These are phyloP conservation scores for Metopolophium dirhodum DNA, from an alignment of 1,140 invertebrate genomes.

Conservation along the genomic window DNA sequence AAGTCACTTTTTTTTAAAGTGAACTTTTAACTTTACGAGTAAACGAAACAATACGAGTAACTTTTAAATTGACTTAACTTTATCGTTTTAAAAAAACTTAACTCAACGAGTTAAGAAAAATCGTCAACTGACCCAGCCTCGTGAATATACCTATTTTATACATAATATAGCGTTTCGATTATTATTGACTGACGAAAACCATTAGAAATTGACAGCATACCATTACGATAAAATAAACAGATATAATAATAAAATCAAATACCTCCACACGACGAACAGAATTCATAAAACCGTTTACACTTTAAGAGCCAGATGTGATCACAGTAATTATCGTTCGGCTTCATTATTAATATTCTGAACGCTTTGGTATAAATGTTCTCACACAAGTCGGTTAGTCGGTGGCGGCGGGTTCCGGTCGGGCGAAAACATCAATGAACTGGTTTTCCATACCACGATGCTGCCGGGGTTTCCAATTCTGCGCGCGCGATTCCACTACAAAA, in stretches of 20 bases:
- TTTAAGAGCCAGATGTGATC: neutral
- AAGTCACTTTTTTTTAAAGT: too few species aligned
- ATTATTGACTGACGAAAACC: neutral
- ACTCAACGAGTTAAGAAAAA: too few species aligned
- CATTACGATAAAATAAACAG: neutral
- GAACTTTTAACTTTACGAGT: too few species aligned
- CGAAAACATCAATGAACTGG: slow-evolving; percentile 44
- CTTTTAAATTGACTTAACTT: too few species aligned
- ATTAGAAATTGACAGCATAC: too few species aligned
- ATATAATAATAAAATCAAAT: neutral
- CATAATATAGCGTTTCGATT: neutral
- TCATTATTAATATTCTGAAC: neutral
- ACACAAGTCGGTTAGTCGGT: neutral
- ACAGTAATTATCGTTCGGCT: neutral
- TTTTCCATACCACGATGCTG: neutral
- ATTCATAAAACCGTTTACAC: neutral
- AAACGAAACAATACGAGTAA: too few species aligned
- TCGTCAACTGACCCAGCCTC: too few species aligned
- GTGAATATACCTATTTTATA: neutral
- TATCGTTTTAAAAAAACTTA: too few species aligned
- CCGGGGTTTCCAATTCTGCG: slow-evolving; percentile 11
- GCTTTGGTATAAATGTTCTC: neutral
- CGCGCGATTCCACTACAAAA: neutral
- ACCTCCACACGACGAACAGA: neutral
- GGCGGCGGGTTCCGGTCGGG: neutral